phyloP scores from a whole-genome alignment of 2,797 vertebrate genomes.

The Bovichtus variegatus region DNA sequence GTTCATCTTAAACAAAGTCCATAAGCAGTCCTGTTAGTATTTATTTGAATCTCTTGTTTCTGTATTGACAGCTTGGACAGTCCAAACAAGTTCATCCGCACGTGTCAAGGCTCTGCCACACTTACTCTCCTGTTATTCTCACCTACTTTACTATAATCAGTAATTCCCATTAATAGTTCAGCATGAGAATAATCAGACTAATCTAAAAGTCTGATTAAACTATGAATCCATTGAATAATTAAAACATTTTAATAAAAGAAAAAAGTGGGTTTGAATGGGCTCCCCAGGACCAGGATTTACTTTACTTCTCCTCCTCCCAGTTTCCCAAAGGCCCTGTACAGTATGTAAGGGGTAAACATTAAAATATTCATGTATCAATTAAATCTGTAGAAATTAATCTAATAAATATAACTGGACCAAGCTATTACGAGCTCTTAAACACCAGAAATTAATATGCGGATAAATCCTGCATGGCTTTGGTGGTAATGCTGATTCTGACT shows the following conservation, averaged over 20 bases:
- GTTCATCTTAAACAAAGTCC: not conserved
- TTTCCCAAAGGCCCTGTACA: slow-evolving; percentile 66
- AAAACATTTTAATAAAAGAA: slow-evolving; percentile 67
- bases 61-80: not conserved
- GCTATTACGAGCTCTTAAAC: slow-evolving; percentile 75
- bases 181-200: slow-evolving; percentile 60
- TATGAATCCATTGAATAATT: slow-evolving; percentile 77
- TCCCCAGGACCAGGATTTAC: slow-evolving; percentile 68
- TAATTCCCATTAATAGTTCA: slow-evolving; percentile 62
- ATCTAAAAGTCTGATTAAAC: slow-evolving; percentile 74
- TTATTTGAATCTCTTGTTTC: not conserved
- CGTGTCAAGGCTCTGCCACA: not conserved
- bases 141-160: slow-evolving; percentile 44
- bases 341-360: slow-evolving; percentile 76
- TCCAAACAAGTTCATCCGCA: not conserved
- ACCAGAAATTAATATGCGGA: slow-evolving; percentile 69
- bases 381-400: slow-evolving; percentile 84
- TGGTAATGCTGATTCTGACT: slow-evolving; percentile 50
- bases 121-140: slow-evolving; percentile 34
- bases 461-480: slow-evolving; percentile 77
- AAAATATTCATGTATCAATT: slow-evolving; percentile 89
- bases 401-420: slow-evolving; percentile 85
- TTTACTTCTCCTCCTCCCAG: slow-evolving; percentile 36
- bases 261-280: slow-evolving; percentile 52
- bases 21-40: not conserved